These are phyloP conservation scores for Halichoeres trimaculatus DNA, from an alignment of 2,113 vertebrate species.

Conservation along the genomic window DNA sequence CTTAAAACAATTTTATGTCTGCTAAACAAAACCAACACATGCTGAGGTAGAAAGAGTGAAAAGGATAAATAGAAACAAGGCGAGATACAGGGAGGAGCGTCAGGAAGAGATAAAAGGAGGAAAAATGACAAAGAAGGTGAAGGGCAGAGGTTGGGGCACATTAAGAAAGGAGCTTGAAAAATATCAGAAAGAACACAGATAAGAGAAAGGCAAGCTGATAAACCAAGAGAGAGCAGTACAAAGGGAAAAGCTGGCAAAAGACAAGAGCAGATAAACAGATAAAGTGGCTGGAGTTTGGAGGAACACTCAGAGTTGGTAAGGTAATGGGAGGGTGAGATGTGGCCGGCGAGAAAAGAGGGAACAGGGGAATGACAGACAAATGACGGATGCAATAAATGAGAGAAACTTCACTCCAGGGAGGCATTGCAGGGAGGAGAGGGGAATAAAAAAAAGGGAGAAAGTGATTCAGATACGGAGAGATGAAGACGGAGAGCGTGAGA, in stretches of 20 bases:
- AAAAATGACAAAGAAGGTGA: slow-evolving; percentile 14
- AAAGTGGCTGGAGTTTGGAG: slow-evolving; percentile 35
- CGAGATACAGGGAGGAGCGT: not conserved
- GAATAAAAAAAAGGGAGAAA: not conserved
- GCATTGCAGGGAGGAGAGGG: not conserved
- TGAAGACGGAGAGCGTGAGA: slow-evolving; percentile 23
- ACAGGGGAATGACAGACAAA: slow-evolving; percentile 11
- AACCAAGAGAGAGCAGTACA: slow-evolving; percentile 7
- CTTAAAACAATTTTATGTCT: slow-evolving; percentile 4
- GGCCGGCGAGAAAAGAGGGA: slow-evolving; percentile 11
- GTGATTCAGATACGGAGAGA: slow-evolving; percentile 23
- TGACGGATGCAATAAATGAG: slow-evolving; percentile 47
- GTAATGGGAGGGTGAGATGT: slow-evolving; percentile 30
- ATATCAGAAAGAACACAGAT: slow-evolving; percentile 31
- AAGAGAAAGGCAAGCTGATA: slow-evolving; percentile 28
- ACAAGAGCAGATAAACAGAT: slow-evolving; percentile 45
- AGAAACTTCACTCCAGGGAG: slow-evolving; percentile 28
- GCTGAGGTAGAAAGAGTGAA: not conserved
- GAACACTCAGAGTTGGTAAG: slow-evolving; percentile 2
- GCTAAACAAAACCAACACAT: not conserved
- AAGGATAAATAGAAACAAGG: slow-evolving; percentile 11
- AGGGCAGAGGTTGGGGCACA: slow-evolving; percentile 22
- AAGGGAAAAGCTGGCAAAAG: not conserved
- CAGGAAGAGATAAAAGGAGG: slow-evolving; percentile 5
- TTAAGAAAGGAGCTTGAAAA: slow-evolving; percentile 38